Percentiles rank a stretch among this genome's conserved stretches.
phyloP scores from a whole-genome alignment of 2,113 vertebrate genomes.

The Columbina picui region DNA sequence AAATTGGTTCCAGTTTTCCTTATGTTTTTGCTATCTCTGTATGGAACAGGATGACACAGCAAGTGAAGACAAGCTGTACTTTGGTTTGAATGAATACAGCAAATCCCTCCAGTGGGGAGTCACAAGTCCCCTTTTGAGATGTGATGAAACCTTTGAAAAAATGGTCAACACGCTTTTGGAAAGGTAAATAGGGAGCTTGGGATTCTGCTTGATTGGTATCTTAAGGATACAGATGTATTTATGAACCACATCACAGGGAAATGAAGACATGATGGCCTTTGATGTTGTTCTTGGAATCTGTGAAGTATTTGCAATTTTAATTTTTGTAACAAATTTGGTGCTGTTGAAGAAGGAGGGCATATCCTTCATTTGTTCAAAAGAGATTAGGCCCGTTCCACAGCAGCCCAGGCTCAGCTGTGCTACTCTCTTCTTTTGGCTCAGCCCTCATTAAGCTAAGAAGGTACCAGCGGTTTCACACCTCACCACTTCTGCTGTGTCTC shows the following conservation, averaged over 20 bases:
- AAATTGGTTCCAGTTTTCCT: not conserved
- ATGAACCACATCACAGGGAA: fast-evolving
- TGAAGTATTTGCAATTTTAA: not conserved
- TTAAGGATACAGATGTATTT: not conserved
- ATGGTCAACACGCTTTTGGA: constrained; percentile 94
- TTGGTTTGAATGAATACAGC: constrained; percentile 94
- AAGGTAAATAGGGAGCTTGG: constrained; percentile 80
- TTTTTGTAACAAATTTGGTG: not conserved
- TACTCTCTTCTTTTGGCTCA: not conserved
- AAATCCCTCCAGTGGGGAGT: constrained; percentile 95
- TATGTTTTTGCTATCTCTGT: constrained; percentile 39
- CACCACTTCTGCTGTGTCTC: not conserved
- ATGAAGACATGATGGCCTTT: not conserved
- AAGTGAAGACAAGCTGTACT: constrained; percentile 87
- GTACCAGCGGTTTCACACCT: not conserved
- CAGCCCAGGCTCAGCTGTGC: not conserved
- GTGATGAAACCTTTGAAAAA: constrained; percentile 96
- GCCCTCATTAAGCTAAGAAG: not conserved
- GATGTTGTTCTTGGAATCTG: not conserved
- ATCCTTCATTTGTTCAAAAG: not conserved
- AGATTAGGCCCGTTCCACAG: not conserved
- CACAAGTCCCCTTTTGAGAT: constrained; percentile 93
- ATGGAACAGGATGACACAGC: constrained; percentile 82
- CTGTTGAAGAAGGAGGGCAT: not conserved
- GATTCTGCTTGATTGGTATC: not conserved